Evolutionary conservation across 2,797 vertebrate genomes (phyloP).

Genomic region (Caiman crocodilus): DNA sequence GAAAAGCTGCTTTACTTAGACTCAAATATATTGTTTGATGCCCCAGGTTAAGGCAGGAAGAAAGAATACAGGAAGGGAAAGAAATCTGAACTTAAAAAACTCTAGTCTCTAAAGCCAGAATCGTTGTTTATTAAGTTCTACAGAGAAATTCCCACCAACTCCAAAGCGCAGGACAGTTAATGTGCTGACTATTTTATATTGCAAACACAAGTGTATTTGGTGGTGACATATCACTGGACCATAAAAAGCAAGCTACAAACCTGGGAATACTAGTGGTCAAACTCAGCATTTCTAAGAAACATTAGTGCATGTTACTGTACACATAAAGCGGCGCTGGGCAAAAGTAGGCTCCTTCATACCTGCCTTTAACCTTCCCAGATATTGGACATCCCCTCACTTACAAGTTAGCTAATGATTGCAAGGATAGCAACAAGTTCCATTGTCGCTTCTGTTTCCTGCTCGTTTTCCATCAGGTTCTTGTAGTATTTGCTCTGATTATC

Average conservation of each 20-base stretch:
- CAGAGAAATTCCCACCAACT: neutral
- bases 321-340: neutral
- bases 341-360: neutral
- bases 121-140: neutral
- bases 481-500: accelerated
- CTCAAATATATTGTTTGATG: too few species aligned
- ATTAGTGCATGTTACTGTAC: neutral
- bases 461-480: neutral
- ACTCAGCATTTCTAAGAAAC: neutral
- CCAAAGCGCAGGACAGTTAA: neutral
- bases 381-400: neutral
- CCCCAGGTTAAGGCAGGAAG: too few species aligned
- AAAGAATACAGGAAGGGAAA: neutral
- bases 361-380: neutral
- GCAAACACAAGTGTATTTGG: neutral
- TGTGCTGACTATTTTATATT: neutral
- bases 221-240: neutral
- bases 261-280: neutral
- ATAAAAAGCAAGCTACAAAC: neutral
- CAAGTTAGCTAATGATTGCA: neutral
- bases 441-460: neutral
- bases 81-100: neutral
- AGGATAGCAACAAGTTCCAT: neutral
- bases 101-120: neutral
- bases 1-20: neutral